Evolutionary conservation across 1,140 invertebrate genomes (phyloP).

Genomic region (Lepidotrigona ventralis): DNA sequence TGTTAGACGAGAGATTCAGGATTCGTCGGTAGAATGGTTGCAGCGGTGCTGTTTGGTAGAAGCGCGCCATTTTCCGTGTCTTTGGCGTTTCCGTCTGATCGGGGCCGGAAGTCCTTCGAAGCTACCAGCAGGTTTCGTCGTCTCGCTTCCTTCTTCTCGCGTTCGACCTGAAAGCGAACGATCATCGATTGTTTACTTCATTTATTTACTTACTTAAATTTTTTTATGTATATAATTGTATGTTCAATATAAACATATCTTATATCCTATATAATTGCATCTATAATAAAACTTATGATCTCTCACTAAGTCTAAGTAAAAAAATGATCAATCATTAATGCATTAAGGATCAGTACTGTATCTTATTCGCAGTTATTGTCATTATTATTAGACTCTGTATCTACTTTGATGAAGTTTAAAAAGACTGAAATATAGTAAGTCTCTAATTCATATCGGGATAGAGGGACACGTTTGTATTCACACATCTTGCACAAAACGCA

Average conservation of each 20-base stretch:
- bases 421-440: neutral
- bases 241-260: no score
- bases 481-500: no score
- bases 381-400: no score
- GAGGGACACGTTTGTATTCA: no score
- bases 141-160: slow-evolving; percentile 77
- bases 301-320: no score
- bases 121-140: slow-evolving; percentile 69
- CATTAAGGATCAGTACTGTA: no score
- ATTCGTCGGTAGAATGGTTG: slow-evolving; percentile 69
- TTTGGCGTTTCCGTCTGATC: slow-evolving; percentile 68
- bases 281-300: neutral
- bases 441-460: no score
- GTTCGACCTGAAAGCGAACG: slow-evolving; percentile 71
- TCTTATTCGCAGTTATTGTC: neutral
- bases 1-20: slow-evolving; percentile 64
- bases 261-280: no score
- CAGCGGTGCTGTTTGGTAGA: slow-evolving; percentile 65
- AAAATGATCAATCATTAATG: no score
- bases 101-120: slow-evolving; percentile 64
- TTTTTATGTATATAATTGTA: no score
- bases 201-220: no score
- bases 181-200: neutral
- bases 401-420: neutral
- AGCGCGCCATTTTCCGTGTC: slow-evolving; percentile 73